Evolutionary conservation across 2,888 invertebrate genomes (phyloP).

Genomic region (Hylaea fasciaria): DNA sequence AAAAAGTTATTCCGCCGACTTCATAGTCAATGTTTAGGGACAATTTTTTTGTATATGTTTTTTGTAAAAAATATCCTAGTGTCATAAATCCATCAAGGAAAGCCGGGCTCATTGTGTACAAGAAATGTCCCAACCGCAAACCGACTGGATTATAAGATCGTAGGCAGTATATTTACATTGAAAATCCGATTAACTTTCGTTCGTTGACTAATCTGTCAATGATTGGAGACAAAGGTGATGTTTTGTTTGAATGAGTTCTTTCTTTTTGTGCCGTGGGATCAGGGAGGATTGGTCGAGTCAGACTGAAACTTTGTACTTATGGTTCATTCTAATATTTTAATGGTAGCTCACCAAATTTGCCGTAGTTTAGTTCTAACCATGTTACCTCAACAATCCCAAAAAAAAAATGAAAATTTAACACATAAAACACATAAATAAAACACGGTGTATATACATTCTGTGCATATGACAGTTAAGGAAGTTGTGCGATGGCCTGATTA

Average conservation of each 20-base stretch:
- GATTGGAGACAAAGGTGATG: constrained; percentile 58
- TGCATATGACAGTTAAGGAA: too few species aligned
- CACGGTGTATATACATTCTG: too few species aligned
- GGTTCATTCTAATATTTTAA: background rate
- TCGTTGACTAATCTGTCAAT: constrained; percentile 57
- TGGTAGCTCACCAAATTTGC: too few species aligned
- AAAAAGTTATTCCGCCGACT: constrained; percentile 22
- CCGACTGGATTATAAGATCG: constrained; percentile 64
- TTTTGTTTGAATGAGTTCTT: constrained; percentile 56
- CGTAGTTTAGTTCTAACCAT: too few species aligned
- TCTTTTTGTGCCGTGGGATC: constrained; percentile 59
- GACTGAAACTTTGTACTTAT: constrained; percentile 3
- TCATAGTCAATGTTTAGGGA: constrained; percentile 22
- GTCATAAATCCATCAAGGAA: constrained; percentile 64
- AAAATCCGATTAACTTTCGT: constrained; percentile 76
- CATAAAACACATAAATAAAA: too few species aligned
- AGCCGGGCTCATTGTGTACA: constrained; percentile 52
- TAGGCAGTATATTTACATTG: constrained; percentile 71
- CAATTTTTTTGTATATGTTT: constrained; percentile 43
- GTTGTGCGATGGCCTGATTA: too few species aligned
- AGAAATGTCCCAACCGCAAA: constrained; percentile 47
- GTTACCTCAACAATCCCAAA: too few species aligned
- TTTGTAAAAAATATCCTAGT: constrained; percentile 43
- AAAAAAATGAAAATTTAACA: too few species aligned
- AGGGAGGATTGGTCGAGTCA: constrained; percentile 10